A percentile compares a stretch with the other conserved stretches of the same genome.
Evolutionary conservation across 2,113 vertebrate species (phyloP).

Genomic region (Aplodontia rufa): DNA sequence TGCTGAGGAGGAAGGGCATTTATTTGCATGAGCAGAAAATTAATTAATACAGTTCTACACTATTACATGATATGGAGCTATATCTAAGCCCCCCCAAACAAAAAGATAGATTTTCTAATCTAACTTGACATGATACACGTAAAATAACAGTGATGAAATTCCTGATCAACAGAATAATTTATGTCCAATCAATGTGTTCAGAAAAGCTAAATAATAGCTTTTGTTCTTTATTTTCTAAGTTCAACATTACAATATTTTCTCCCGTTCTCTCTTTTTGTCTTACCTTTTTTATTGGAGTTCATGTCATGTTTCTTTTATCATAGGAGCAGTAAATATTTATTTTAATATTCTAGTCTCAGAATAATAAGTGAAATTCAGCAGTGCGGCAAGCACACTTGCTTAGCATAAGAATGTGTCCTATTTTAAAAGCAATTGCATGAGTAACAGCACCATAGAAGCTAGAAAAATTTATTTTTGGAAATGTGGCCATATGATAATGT

Average conservation of each 20-base stretch:
- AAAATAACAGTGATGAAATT: background rate
- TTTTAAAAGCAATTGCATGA: background rate
- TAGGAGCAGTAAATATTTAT: constrained; percentile 38
- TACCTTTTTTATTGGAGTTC: constrained; percentile 8
- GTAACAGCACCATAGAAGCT: background rate
- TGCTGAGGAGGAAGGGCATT: constrained; percentile 73
- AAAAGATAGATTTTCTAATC: constrained; percentile 58
- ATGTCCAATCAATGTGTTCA: constrained; percentile 41
- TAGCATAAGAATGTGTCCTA: constrained; percentile 47
- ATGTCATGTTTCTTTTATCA: constrained; percentile 28
- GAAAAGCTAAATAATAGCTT: background rate
- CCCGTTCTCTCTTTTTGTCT: background rate
- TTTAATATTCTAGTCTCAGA: constrained; percentile 41
- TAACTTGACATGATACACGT: constrained; percentile 54
- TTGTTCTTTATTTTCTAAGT: background rate
- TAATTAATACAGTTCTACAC: constrained; percentile 76
- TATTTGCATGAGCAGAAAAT: constrained; percentile 73
- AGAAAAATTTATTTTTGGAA: background rate
- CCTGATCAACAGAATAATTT: constrained; percentile 57
- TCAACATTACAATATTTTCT: background rate
- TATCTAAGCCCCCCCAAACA: background rate
- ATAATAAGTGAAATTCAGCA: constrained; percentile 18
- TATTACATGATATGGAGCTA: constrained; percentile 59
- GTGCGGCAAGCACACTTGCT: background rate
- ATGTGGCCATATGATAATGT: background rate